Conservation (phyloP, 1,140 invertebrate species). For the Argopecten irradians region DNA sequence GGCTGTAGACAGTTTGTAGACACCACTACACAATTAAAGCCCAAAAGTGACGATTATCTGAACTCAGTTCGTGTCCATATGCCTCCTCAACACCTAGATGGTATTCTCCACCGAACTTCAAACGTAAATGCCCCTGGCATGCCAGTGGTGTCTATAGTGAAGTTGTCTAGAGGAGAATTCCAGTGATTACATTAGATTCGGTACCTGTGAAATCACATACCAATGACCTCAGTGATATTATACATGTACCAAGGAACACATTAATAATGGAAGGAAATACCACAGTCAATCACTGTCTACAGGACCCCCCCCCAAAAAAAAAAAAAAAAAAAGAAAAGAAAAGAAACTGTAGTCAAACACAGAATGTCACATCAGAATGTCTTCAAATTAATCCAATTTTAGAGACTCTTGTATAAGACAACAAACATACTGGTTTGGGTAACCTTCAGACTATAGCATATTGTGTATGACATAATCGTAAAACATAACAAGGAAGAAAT, state of each 20-base stretch:
- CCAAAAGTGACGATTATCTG: neutral
- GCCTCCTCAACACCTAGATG: neutral
- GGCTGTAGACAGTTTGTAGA: neutral
- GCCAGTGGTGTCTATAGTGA: neutral
- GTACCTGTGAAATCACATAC: neutral
- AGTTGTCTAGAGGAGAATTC: neutral
- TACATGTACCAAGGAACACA: neutral
- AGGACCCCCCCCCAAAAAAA: too few species aligned
- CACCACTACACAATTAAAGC: neutral
- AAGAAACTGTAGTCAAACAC: too few species aligned
- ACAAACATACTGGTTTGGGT: too few species aligned
- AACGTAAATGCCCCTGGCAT: neutral
- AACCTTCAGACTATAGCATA: too few species aligned
- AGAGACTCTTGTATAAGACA: too few species aligned
- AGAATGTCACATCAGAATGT: too few species aligned
- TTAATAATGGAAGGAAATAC: neutral
- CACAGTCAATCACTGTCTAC: neutral
- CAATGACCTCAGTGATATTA: neutral
- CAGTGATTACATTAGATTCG: neutral
- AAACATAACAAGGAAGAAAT: too few species aligned
- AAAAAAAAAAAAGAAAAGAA: too few species aligned
- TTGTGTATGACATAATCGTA: too few species aligned
- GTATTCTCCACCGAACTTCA: neutral
- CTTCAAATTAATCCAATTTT: too few species aligned
- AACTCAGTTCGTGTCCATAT: neutral